A percentile compares a stretch with the other conserved stretches of the same genome.
These are phyloP conservation scores for Perca flavescens DNA, from an alignment of 2,113 vertebrate genomes.

Conservation along the genomic window DNA sequence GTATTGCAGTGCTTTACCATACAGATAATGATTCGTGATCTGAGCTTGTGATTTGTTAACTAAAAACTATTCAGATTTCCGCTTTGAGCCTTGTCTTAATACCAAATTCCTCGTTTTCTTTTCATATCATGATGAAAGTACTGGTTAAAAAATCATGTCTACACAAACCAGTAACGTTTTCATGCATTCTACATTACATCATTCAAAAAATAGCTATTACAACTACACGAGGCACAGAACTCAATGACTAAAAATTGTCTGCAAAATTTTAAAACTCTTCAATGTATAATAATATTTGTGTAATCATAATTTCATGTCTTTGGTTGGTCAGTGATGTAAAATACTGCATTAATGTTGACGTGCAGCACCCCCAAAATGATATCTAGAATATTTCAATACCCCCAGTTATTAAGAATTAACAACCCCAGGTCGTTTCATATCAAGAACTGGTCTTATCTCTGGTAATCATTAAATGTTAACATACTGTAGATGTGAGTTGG, in stretches of 20 bases:
- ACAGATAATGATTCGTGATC: too few relatives aligned
- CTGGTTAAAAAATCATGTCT: not conserved
- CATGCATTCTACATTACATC: not conserved
- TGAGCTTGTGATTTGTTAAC: not conserved
- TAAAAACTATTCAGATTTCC: not conserved
- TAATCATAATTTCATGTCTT: not conserved
- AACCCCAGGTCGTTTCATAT: too few relatives aligned
- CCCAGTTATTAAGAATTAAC: not conserved
- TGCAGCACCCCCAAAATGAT: not conserved
- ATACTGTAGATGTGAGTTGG: not conserved
- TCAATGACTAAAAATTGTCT: not conserved
- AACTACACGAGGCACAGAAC: not conserved
- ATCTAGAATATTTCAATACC: not conserved
- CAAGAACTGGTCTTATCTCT: not conserved
- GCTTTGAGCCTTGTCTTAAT: not conserved
- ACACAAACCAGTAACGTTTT: not conserved
- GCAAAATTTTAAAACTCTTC: not conserved
- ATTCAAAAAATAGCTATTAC: not conserved
- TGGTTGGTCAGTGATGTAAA: not conserved
- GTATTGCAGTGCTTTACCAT: not conserved
- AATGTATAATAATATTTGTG: not conserved
- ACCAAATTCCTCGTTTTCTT: not conserved
- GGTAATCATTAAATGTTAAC: not conserved
- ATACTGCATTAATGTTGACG: not conserved
- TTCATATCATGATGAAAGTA: not conserved